phyloP scores from a whole-genome alignment of 2,797 vertebrate species.

The Tarsius wallacei region DNA sequence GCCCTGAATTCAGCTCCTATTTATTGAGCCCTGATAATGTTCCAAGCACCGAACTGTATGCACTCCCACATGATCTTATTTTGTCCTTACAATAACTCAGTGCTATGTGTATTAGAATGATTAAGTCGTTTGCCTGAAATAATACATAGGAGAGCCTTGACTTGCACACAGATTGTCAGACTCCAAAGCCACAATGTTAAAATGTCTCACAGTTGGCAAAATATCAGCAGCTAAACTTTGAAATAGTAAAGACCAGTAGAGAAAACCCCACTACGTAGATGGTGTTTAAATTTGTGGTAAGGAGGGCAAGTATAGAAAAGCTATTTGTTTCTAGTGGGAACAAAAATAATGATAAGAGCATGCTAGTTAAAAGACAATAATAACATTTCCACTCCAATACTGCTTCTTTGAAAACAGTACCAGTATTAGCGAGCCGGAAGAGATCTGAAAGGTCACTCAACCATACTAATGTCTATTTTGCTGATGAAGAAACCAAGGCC shows the following conservation, averaged over 20 bases:
- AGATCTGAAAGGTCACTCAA: background rate
- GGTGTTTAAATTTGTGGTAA: background rate
- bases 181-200: conserved; percentile 6
- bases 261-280: background rate
- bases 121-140: conserved; percentile 1
- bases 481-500: conserved; percentile 8
- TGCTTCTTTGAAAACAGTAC: background rate
- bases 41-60: background rate
- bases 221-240: conserved; percentile 28
- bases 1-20: background rate
- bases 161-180: background rate
- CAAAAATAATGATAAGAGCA: background rate
- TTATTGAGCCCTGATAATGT: background rate
- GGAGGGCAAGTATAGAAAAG: background rate
- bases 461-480: background rate
- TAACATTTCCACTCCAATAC: background rate
- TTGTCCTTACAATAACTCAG: background rate
- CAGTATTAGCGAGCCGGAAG: background rate
- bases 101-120: background rate
- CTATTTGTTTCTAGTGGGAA: background rate
- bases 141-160: background rate
- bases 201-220: background rate
- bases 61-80: background rate
- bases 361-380: background rate
- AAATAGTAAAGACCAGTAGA: conserved; percentile 10